These are phyloP conservation scores for Sarcophaga carnaria DNA, from an alignment of 2,888 invertebrate genomes.

Conservation along the genomic window DNA sequence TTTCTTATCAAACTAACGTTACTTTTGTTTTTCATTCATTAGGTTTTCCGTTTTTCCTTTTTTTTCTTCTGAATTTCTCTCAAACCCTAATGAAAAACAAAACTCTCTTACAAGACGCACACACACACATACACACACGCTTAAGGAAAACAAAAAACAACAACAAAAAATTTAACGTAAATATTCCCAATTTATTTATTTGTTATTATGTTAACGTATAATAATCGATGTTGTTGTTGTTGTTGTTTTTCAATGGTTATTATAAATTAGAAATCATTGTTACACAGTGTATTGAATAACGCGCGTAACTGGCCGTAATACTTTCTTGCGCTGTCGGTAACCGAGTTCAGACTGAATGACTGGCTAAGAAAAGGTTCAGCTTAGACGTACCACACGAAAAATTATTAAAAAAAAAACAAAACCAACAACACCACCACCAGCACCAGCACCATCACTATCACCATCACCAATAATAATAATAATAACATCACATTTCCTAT, in stretches of 20 bases:
- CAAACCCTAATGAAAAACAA: not conserved
- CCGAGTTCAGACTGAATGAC: conserved; percentile 82
- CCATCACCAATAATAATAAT: conserved; percentile 24
- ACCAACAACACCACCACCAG: conserved; percentile 24
- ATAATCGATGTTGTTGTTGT: conserved; percentile 51
- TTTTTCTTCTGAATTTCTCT: conserved; percentile 11
- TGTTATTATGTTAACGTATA: conserved; percentile 72
- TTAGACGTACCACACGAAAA: conserved; percentile 77
- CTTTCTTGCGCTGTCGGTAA: conserved; percentile 80
- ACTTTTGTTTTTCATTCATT: conserved; percentile 12
- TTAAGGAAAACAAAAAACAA: not conserved
- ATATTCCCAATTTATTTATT: not conserved
- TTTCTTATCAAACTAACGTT: conserved; percentile 19
- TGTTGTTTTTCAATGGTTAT: not conserved
- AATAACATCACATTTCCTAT: not conserved
- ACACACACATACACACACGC: conserved; percentile 17
- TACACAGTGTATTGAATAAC: conserved; percentile 49
- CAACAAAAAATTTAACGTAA: not conserved
- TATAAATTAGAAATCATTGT: conserved; percentile 6
- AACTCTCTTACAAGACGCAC: not conserved
- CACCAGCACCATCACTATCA: conserved; percentile 38
- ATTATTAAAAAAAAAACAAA: not conserved
- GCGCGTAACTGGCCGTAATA: conserved; percentile 69
- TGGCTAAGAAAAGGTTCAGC: conserved; percentile 81
- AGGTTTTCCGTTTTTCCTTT: conserved; percentile 32